Conservation (phyloP, 2,797 vertebrate species). For the Rhinogobio ventralis region DNA sequence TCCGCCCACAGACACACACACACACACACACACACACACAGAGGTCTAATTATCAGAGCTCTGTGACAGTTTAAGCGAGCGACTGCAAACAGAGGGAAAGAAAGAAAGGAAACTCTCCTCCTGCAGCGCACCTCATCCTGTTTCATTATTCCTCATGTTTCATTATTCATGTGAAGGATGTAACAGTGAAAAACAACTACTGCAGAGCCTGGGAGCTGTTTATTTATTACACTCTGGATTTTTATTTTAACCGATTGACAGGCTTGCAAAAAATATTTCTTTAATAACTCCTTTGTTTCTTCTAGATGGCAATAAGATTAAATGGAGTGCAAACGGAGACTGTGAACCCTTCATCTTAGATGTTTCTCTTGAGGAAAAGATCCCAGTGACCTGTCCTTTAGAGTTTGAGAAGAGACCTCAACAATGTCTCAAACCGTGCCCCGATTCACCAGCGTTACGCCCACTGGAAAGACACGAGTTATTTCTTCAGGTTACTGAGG, state of each 20-base stretch:
- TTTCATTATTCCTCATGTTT: conserved; percentile 39
- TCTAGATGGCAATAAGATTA: background rate
- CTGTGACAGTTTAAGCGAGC: background rate
- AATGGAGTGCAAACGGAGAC: background rate
- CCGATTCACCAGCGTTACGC: background rate
- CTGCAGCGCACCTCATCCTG: conserved; percentile 18
- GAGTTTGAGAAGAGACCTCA: background rate
- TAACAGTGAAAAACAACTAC: conserved; percentile 14
- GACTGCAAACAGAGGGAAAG: background rate
- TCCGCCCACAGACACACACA: conserved; percentile 6
- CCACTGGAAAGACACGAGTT: too few relatives aligned
- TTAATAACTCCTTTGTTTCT: conserved; percentile 1
- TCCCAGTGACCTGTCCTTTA: background rate
- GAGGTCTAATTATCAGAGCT: conserved; percentile 40
- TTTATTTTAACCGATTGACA: conserved; percentile 38
- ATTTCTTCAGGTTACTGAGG: background rate
- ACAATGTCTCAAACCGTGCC: background rate
- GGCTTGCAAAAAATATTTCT: background rate
- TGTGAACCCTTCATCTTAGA: background rate
- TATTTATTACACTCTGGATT: conserved; percentile 15
- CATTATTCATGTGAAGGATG: conserved; percentile 41
- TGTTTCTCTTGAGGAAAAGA: background rate
- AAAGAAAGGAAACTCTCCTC: background rate
- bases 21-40: conserved; percentile 29
- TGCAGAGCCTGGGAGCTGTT: background rate